These are phyloP conservation scores for Drosophila melanica DNA, from an alignment of 1,140 invertebrate genomes.

Conservation along the genomic window DNA sequence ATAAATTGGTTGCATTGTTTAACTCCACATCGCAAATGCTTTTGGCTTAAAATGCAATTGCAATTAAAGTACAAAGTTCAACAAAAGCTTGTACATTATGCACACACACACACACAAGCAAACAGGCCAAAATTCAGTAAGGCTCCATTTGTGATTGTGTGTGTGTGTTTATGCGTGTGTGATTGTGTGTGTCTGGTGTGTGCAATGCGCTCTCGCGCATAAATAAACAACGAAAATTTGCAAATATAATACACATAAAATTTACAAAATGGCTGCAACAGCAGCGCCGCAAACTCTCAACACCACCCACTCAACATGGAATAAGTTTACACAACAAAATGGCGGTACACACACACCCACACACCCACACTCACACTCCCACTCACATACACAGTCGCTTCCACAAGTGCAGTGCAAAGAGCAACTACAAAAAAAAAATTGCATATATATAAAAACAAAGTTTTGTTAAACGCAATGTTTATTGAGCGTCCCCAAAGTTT, in stretches of 20 bases:
- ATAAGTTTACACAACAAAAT: constrained; percentile 78
- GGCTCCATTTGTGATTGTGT: constrained; percentile 2
- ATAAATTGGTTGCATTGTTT: constrained; percentile 48
- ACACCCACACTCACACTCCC: constrained; percentile 20
- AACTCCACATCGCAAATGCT: constrained; percentile 31
- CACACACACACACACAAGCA: constrained; percentile 47
- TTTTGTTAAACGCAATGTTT: constrained; percentile 75
- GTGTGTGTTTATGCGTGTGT: constrained; percentile 9
- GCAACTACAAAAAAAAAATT: constrained; percentile 54
- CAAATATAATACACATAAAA: constrained; percentile 81
- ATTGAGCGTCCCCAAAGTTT: constrained; percentile 69
- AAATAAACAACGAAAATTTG: constrained; percentile 79
- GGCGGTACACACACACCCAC: constrained; percentile 53
- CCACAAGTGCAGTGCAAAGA: constrained; percentile 63
- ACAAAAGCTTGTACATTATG: constrained; percentile 70
- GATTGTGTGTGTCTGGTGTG: constrained; percentile 32
- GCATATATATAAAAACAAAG: constrained; percentile 55
- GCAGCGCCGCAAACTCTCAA: constrained; percentile 47
- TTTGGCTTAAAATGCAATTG: constrained; percentile 65
- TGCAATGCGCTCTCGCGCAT: constrained; percentile 66
- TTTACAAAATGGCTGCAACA: constrained; percentile 74
- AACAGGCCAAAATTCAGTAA: constrained; percentile 25
- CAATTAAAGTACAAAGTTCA: constrained; percentile 77
- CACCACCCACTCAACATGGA: constrained; percentile 10
- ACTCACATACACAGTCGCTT: constrained; percentile 1